These are phyloP conservation scores for Thelaira solivaga DNA, from an alignment of 2,888 invertebrate species.

Conservation along the genomic window DNA sequence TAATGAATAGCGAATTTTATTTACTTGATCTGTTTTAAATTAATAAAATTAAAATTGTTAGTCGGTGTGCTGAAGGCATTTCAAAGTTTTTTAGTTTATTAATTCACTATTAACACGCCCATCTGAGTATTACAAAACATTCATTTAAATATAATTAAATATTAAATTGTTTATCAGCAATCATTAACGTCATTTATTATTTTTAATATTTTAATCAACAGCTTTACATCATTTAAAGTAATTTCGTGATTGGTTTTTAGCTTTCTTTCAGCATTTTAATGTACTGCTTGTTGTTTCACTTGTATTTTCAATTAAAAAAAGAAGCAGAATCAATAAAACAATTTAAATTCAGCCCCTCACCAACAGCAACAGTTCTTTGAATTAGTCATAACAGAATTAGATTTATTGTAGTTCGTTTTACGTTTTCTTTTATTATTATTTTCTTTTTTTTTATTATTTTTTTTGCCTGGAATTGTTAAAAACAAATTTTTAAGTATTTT, in stretches of 20 bases:
- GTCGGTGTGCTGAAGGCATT: neutral
- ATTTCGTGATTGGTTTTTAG: conserved; percentile 27
- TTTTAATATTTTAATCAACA: conserved; percentile 31
- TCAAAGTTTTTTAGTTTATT: neutral
- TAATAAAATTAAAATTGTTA: neutral
- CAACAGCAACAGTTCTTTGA: conserved; percentile 1
- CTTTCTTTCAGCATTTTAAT: neutral
- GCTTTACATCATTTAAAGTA: conserved; percentile 1
- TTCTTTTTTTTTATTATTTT: no score
- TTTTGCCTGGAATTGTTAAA: no score
- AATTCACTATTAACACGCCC: conserved; percentile 41
- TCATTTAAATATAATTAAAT: conserved; percentile 23
- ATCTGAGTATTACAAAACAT: neutral
- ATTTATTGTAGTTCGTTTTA: no score
- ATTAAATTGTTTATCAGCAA: conserved; percentile 17
- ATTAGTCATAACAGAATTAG: conserved; percentile 27
- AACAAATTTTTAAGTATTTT: no score
- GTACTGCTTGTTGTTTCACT: neutral
- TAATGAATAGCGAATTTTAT: neutral
- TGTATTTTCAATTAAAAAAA: conserved; percentile 1
- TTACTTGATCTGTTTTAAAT: conserved; percentile 6
- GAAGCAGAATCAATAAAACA: neutral
- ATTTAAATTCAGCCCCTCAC: neutral
- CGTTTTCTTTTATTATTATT: no score
- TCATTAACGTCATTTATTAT: conserved; percentile 30